A percentile compares a stretch with the other conserved stretches of the same genome.
phyloP scores from a whole-genome alignment of 2,113 vertebrate genomes.

The Saiga tatarica region DNA sequence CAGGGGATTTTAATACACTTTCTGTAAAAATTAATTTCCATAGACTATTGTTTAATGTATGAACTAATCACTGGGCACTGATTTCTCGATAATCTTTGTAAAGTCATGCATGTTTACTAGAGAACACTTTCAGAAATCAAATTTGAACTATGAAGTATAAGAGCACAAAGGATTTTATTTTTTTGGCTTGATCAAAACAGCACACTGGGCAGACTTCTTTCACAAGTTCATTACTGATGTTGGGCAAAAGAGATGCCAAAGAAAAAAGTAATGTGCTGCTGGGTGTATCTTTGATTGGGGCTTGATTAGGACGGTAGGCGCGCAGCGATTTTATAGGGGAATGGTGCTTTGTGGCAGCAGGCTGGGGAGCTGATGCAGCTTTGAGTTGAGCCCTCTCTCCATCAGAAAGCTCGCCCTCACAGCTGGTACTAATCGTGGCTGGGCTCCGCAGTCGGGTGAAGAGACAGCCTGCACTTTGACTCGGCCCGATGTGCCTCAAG shows the following conservation, averaged over 20 bases:
- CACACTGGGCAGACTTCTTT: background rate
- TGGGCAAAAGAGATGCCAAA: background rate
- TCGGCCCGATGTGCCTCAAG: background rate
- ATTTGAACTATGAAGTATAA: background rate
- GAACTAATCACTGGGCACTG: background rate
- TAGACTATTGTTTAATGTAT: background rate
- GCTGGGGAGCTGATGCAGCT: background rate
- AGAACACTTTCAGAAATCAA: background rate
- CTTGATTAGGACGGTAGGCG: background rate
- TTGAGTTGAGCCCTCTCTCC: background rate
- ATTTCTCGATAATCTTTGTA: background rate
- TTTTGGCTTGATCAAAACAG: background rate
- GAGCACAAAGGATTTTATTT: background rate
- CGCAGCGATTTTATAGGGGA: background rate
- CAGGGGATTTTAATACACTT: background rate
- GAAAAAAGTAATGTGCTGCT: background rate
- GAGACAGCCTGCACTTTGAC: background rate
- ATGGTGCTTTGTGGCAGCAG: background rate
- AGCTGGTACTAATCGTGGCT: background rate
- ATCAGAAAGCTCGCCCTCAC: background rate
- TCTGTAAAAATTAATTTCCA: background rate
- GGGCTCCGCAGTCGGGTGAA: background rate
- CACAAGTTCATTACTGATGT: constrained; percentile 33
- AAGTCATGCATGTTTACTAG: background rate
- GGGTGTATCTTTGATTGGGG: constrained; percentile 42